Percentiles rank a stretch among this genome's conserved stretches.
Evolutionary conservation across 2,888 invertebrate genomes (phyloP).

Genomic region (Drosophila flavopinicola): DNA sequence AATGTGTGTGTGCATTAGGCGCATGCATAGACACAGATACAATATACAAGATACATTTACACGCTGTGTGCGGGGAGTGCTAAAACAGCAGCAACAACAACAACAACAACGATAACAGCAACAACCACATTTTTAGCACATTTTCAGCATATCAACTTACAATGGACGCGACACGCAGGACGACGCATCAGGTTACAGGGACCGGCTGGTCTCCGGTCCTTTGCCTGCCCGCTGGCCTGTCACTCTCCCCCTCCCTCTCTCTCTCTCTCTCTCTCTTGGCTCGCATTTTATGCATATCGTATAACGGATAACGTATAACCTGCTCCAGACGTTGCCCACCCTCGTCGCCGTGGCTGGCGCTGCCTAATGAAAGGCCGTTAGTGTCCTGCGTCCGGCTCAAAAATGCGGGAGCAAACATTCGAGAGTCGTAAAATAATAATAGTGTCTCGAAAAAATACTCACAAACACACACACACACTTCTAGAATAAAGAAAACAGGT

Average conservation of each 20-base stretch:
- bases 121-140: slow-evolving; percentile 76
- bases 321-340: slow-evolving; percentile 55
- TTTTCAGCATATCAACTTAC: slow-evolving; percentile 76
- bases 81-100: slow-evolving; percentile 31
- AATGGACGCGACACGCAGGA: slow-evolving; percentile 60
- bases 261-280: no score
- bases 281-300: slow-evolving; percentile 64
- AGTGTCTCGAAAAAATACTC: slow-evolving; percentile 46
- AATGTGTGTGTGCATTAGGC: slow-evolving; percentile 51
- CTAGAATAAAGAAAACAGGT: slow-evolving; percentile 47
- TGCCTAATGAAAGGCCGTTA: slow-evolving; percentile 73
- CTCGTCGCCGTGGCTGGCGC: slow-evolving; percentile 42
- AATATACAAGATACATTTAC: slow-evolving; percentile 37
- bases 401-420: slow-evolving; percentile 68
- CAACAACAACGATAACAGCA: slow-evolving; percentile 26
- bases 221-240: not conserved
- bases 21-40: slow-evolving; percentile 31
- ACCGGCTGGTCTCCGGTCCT: slow-evolving; percentile 21
- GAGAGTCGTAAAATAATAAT: slow-evolving; percentile 76
- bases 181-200: slow-evolving; percentile 69
- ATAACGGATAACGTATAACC: slow-evolving; percentile 52
- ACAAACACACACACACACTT: slow-evolving; percentile 2
- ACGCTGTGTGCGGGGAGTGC: slow-evolving; percentile 23
- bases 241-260: no score
- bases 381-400: slow-evolving; percentile 53